Evolutionary conservation across 2,113 vertebrate genomes (phyloP).

Genomic region (Varanus komodoensis): DNA sequence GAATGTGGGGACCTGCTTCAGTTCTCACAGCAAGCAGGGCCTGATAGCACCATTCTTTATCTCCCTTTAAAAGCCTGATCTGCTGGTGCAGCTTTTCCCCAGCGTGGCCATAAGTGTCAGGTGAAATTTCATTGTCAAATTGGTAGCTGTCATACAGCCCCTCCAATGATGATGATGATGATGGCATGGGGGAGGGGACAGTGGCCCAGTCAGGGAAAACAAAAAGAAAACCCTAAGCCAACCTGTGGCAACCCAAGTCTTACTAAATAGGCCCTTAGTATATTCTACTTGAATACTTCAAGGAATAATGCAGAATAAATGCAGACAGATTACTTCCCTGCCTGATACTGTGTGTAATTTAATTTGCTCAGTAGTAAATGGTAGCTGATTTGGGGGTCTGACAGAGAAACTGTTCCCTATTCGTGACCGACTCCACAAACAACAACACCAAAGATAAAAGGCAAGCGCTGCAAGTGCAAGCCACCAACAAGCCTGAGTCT

Average conservation of each 20-base stretch:
- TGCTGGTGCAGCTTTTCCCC: neutral
- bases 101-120: neutral
- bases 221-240: too few relatives aligned
- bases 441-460: slow-evolving; percentile 56
- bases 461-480: slow-evolving; percentile 59
- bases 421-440: slow-evolving; percentile 38
- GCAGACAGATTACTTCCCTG: neutral
- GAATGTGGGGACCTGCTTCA: neutral
- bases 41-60: neutral
- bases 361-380: slow-evolving; percentile 24
- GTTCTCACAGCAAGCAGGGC: neutral
- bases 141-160: neutral
- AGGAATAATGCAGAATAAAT: neutral
- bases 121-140: neutral
- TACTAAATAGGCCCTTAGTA: neutral
- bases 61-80: neutral
- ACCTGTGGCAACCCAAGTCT: neutral
- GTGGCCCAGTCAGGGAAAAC: neutral
- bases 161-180: neutral
- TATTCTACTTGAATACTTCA: neutral
- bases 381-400: slow-evolving; percentile 5
- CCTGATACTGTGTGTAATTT: slow-evolving; percentile 14
- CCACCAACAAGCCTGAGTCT: slow-evolving; percentile 60
- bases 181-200: too few relatives aligned
- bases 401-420: slow-evolving; percentile 39